These are phyloP conservation scores for Lagopus muta DNA, from an alignment of 2,113 vertebrate genomes.

Conservation along the genomic window DNA sequence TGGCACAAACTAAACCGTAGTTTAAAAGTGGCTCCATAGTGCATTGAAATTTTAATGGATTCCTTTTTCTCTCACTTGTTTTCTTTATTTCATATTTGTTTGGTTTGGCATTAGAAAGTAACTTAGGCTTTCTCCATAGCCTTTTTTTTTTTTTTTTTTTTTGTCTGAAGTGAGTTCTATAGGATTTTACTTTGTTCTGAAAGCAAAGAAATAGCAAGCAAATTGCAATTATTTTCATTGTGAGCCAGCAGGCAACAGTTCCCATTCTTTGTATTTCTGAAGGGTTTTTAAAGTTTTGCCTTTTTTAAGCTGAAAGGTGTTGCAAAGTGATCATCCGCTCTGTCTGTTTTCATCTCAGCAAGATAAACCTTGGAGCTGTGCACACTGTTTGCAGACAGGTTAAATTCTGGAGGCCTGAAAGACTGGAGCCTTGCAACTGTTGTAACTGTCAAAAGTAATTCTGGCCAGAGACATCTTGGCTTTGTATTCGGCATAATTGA, in stretches of 20 bases:
- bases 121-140: not conserved
- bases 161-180: not conserved
- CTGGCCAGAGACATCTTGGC: not conserved
- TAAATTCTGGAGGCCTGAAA: not conserved
- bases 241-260: not conserved
- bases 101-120: constrained; percentile 4
- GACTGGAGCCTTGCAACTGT: not conserved
- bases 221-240: not conserved
- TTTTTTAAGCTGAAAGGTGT: not conserved
- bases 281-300: not conserved
- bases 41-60: constrained; percentile 12
- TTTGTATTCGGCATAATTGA: constrained; percentile 39
- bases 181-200: not conserved
- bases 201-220: not conserved
- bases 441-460: constrained; percentile 31
- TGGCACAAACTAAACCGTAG: not conserved
- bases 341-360: not conserved
- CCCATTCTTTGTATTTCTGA: not conserved
- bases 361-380: not conserved
- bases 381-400: not conserved
- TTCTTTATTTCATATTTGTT: not conserved
- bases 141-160: not conserved
- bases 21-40: not conserved
- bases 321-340: not conserved
- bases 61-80: not conserved